Percentiles rank a stretch among this genome's conserved stretches.
These are phyloP conservation scores for Meandrusa payeni DNA, from an alignment of 2,888 invertebrate genomes.

Conservation along the genomic window DNA sequence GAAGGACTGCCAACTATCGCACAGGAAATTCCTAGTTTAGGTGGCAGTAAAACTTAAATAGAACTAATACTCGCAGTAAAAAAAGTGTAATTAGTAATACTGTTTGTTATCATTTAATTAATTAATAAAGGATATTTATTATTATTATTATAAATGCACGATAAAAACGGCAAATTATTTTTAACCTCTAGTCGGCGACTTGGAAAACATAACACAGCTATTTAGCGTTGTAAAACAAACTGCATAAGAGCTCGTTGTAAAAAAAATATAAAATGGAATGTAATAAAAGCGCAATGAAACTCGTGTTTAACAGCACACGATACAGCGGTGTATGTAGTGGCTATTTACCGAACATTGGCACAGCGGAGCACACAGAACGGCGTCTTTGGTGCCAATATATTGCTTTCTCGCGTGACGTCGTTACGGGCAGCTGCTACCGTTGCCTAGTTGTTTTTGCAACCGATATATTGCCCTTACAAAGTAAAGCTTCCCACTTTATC, in stretches of 20 bases:
- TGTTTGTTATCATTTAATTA: too few relatives aligned
- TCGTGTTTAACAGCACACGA: conserved; percentile 19
- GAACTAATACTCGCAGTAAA: too few relatives aligned
- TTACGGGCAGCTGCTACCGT: conserved; percentile 67
- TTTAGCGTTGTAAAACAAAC: conserved; percentile 13
- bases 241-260: background rate
- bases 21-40: too few relatives aligned
- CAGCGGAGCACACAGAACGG: conserved; percentile 55
- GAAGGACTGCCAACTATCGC: too few relatives aligned
- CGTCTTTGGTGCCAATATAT: conserved; percentile 73
- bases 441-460: conserved; percentile 63
- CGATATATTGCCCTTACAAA: conserved; percentile 56
- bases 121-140: too few relatives aligned
- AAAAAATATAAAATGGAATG: conserved; percentile 11
- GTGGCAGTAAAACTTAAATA: too few relatives aligned
- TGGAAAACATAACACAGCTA: conserved; percentile 10
- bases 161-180: too few relatives aligned
- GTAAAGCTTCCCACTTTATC: conserved; percentile 59
- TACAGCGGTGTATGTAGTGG: conserved; percentile 15
- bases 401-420: conserved; percentile 76
- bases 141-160: too few relatives aligned
- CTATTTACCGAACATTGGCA: conserved; percentile 28
- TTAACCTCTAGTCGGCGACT: background rate
- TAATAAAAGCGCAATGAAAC: conserved; percentile 21
- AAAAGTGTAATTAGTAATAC: too few relatives aligned